These are phyloP conservation scores for Saxicola maurus DNA, from an alignment of 2,797 vertebrate genomes.

Conservation along the genomic window DNA sequence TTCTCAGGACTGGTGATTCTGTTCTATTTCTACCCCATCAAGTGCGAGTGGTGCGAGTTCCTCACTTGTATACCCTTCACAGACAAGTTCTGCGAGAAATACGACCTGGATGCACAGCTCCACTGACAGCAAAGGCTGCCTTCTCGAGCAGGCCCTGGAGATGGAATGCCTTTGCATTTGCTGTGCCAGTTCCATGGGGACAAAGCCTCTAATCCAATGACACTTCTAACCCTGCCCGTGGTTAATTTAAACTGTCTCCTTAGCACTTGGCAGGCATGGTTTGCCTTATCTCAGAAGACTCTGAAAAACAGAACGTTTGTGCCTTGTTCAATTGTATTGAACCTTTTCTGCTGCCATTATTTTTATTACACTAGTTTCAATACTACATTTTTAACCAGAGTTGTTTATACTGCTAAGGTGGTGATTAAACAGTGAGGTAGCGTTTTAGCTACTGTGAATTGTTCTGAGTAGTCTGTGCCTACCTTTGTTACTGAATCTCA, in stretches of 20 bases:
- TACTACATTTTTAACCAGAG: conserved; percentile 80
- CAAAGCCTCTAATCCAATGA: conserved; percentile 60
- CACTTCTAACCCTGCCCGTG: conserved; percentile 69
- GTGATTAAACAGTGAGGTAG: conserved; percentile 87
- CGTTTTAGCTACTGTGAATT: conserved; percentile 92
- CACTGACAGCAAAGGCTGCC: conserved; percentile 76
- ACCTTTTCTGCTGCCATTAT: conserved; percentile 82
- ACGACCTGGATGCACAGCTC: conserved; percentile 95
- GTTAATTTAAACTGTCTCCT: conserved; percentile 69
- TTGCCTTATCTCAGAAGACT: conserved; percentile 70
- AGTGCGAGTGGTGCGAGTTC: conserved; percentile 95
- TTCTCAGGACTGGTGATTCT: conserved; percentile 92
- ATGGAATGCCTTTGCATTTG: neutral
- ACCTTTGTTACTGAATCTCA: conserved; percentile 26
- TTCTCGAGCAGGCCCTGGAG: conserved; percentile 47
- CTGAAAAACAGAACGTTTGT: conserved; percentile 72
- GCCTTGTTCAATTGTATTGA: conserved; percentile 88
- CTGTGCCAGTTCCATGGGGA: conserved; percentile 66
- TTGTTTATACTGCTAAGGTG: conserved; percentile 88
- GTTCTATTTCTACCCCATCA: conserved; percentile 94
- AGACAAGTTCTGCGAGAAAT: conserved; percentile 99
- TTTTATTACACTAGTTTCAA: conserved; percentile 86
- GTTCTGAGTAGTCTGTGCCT: conserved; percentile 42
- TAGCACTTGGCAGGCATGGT: conserved; percentile 66
- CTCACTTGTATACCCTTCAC: conserved; percentile 98